Base-by-base conservation (phyloP, 2,888 invertebrate species). In the Cantharis flavilabris region DNA sequence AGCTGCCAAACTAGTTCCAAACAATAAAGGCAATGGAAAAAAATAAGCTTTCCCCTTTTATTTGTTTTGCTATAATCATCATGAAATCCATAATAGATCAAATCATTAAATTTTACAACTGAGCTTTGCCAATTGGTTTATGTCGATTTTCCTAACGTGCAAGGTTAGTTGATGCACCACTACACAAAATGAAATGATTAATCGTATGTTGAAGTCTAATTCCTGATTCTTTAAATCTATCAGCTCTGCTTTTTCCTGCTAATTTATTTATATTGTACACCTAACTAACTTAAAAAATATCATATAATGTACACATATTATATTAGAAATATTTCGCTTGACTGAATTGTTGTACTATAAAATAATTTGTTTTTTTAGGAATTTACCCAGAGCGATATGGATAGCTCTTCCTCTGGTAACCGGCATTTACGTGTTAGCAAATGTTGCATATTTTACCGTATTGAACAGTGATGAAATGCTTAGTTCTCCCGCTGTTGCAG, bases 361-460 rank as follows among this genome's bases (percentile, higher is more conserved):
- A 9, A 28, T 13, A 64, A 9, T 69, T 79, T 80, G 79, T 79
- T 90, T 91, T 90, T 91, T 82, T 90, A 97, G 97, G 89, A 97
- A 98, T 89, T 90, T 98, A 76, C 98, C 98, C 0, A 91, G 95
- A 71, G 97, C 98, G 14, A 97, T 98, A 86, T 97, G 96, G 94
- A 96, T 98, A 83, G 97, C 97, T 2, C 93, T 98, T 90, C 97
- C 97, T 0, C 89, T 96, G 85, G 97, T 98, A 78, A 98, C 97
- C 0, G 90, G 92, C 69, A 94, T 98, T 80, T 98, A 98, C 88
- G 95, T 96, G 76, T 88, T 97, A 84, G 96, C 97, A 1, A 98
- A 98, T 89, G 90, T 97, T 82, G 96, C 97, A 64, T 98, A 98
- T 89, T 97, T 97, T 88, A 94, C 95, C 0, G 96, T 97, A 18